Percentiles rank a stretch among this genome's conserved stretches.
phyloP scores from a whole-genome alignment of 2,888 invertebrate species.

The Perizoma affinitatum region DNA sequence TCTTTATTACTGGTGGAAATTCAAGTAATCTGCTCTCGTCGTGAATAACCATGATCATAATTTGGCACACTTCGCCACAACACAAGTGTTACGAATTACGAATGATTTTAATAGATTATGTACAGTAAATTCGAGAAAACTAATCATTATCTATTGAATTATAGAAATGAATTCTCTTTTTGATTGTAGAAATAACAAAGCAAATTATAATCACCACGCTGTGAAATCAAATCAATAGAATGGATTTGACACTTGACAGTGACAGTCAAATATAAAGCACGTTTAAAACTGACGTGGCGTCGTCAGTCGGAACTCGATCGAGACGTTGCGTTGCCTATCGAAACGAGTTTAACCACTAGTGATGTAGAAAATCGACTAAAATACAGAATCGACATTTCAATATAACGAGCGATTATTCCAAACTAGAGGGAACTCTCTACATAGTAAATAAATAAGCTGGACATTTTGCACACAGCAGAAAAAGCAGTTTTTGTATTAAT shows the following conservation, averaged over 20 bases:
- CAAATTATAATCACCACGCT: constrained; percentile 7
- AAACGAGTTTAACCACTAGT: constrained; percentile 6
- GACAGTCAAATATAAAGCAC: not conserved
- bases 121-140: not conserved
- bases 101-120: constrained; percentile 26
- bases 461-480: no score
- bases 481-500: no score
- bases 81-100: constrained; percentile 1
- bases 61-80: constrained; percentile 3
- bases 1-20: constrained; percentile 43
- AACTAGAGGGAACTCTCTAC: no score
- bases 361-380: constrained; percentile 13
- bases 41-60: constrained; percentile 56
- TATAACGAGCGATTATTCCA: no score
- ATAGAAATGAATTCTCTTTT: no score
- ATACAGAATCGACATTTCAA: constrained; percentile 1
- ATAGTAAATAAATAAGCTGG: no score
- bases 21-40: constrained; percentile 47
- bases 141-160: no score
- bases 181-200: not conserved
- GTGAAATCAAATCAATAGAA: not conserved
- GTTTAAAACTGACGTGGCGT: not conserved
- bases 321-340: no score
- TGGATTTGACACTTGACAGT: constrained; percentile 1
- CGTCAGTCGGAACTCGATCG: not conserved